phyloP scores from a whole-genome alignment of 2,888 invertebrate species.

The Bellardia bayeri region DNA sequence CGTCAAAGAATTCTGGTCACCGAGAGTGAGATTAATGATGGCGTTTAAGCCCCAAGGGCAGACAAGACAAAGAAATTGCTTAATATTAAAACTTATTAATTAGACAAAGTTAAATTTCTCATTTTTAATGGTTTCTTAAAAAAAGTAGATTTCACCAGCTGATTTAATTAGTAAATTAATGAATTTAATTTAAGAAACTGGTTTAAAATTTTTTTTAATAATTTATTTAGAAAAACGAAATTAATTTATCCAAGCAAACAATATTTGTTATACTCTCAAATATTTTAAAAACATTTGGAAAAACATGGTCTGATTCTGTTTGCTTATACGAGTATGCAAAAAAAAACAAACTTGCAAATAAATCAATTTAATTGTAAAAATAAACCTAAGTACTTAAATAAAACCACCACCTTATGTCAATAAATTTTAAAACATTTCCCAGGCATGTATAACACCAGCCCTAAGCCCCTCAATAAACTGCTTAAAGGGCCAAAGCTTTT shows the following conservation, averaged over 20 bases:
- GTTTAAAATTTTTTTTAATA: too few species aligned
- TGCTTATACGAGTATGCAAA: neutral
- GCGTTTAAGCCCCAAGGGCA: neutral
- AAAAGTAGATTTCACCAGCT: neutral
- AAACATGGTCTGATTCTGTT: neutral
- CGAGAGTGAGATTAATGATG: slow-evolving; percentile 9
- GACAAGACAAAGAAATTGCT: neutral
- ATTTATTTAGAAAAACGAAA: too few species aligned
- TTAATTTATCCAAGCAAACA: too few species aligned
- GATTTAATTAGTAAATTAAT: neutral
- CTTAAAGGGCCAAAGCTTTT: neutral
- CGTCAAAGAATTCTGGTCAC: neutral
- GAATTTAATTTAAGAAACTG: neutral
- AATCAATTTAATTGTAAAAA: too few species aligned
- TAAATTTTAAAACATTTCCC: too few species aligned
- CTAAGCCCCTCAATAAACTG: neutral
- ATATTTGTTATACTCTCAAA: too few species aligned
- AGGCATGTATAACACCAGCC: too few species aligned
- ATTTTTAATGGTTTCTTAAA: neutral
- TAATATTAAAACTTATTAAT: neutral
- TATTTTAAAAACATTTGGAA: neutral
- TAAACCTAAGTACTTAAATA: too few species aligned
- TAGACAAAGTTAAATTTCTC: neutral
- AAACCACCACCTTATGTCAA: too few species aligned
- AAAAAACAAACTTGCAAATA: neutral